Evolutionary conservation across 1,140 invertebrate genomes (phyloP), one percentile per base, ranked within the genome.

Genomic region (Metopolophium dirhodum): DNA sequence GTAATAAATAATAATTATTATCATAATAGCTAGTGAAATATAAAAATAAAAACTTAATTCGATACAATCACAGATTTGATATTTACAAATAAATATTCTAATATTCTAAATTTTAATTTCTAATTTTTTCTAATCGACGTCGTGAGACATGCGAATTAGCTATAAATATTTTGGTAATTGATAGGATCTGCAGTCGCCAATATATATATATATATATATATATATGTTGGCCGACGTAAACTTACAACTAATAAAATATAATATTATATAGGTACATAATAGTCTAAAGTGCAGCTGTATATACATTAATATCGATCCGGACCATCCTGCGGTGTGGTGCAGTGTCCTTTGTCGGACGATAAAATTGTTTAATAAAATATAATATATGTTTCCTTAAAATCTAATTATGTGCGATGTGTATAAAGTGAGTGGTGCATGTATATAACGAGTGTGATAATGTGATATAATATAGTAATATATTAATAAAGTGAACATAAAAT

Each of bases 401-500:
- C 88, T 89, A 89, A 54, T 49, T 11, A 77, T n/a, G 51, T 57
- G 88, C n/a, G n/a, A 89, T n/a, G 45, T 89, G 86, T 30, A 9
- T 14, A 14, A 14, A n/a, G 14, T 35, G 30, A n/a, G 14, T 35
- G 30, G 88, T 51, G 45, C 49, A 51, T n/a, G 20, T 9, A 37
- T 37, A 23, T 35, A 45, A 90, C 89, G 54, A 61, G 89, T 90
- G 89, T 35, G 9, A 41, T 77, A 68, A 30, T 11, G 51, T 20
- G 20, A 54, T 22, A 54, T 54, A 11, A 61, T 57, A 8, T 61
- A 11, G 4, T n/a, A 68, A 6, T 68, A 61, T 14, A 61, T 22
- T 54, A 57, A 22, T 26, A 8, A n/a, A 68, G 30, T 68, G 61
- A 6, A n/a, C 11, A 68, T 68, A n/a, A 68, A 68, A 14, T n/a